Conservation (phyloP, 1,140 invertebrate species). For the Dendroctonus ponderosae region DNA sequence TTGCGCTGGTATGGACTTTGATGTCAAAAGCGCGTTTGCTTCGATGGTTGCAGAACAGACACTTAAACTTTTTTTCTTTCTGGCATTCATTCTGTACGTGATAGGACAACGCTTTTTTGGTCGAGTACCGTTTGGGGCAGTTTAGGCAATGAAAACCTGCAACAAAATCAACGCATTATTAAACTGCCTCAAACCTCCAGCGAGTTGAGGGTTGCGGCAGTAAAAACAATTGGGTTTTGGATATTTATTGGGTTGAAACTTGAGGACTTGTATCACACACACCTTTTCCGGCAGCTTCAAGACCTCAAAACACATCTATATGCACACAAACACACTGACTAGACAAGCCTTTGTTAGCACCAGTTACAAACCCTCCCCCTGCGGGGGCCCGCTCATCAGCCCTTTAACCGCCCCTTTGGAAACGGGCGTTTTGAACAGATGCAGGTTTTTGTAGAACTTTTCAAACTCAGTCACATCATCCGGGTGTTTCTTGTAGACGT, state of each 20-base stretch:
- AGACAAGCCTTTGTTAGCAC: background rate
- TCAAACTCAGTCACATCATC: slow-evolving; percentile 19
- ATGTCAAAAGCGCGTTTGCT: slow-evolving; percentile 22
- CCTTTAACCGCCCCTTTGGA: background rate
- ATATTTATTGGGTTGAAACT: too few relatives aligned
- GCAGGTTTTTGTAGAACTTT: slow-evolving; percentile 23
- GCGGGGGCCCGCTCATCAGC: too few relatives aligned
- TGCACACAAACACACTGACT: background rate
- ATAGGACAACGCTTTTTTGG: slow-evolving; percentile 26
- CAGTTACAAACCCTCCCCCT: background rate
- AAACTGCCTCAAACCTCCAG: too few relatives aligned
- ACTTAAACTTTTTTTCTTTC: slow-evolving; percentile 47
- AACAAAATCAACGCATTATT: too few relatives aligned
- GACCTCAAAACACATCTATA: background rate
- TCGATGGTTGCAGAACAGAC: slow-evolving; percentile 43
- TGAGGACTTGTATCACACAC: too few relatives aligned
- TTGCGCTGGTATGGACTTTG: slow-evolving; percentile 21
- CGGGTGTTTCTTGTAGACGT: slow-evolving; percentile 37
- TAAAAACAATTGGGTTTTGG: too few relatives aligned
- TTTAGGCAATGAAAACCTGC: background rate
- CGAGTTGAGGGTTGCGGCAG: too few relatives aligned
- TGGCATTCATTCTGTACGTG: slow-evolving; percentile 66
- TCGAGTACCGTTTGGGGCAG: slow-evolving; percentile 22
- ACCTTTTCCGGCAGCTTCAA: background rate
- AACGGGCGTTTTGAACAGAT: slow-evolving; percentile 15